These are phyloP conservation scores for Agonopterix alstromeriana DNA, from an alignment of 2,888 invertebrate genomes.

Conservation along the genomic window DNA sequence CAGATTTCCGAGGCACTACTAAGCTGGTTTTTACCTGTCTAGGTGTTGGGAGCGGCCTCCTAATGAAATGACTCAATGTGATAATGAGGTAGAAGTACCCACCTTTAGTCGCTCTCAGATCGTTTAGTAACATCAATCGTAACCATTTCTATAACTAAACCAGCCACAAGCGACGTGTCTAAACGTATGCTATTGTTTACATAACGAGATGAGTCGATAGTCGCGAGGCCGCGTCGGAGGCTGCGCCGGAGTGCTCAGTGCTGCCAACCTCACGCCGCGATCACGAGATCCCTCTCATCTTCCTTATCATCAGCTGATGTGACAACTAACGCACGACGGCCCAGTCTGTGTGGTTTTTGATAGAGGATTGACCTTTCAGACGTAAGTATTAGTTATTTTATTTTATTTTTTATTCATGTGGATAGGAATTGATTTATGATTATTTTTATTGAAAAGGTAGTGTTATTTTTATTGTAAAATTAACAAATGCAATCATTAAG, in stretches of 20 bases:
- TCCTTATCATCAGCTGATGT: conserved; percentile 70
- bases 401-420: neutral
- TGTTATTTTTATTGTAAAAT: too few species aligned
- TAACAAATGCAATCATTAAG: too few species aligned
- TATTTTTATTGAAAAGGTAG: too few species aligned
- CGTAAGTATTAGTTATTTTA: conserved; percentile 25
- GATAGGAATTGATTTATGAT: neutral
- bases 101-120: neutral
- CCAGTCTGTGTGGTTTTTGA: conserved; percentile 27
- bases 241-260: conserved; percentile 53
- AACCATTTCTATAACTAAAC: neutral
- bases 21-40: too few species aligned
- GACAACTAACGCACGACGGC: conserved; percentile 32
- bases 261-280: conserved; percentile 55
- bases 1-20: too few species aligned
- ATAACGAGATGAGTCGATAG: conserved; percentile 25
- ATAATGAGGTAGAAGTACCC: too few species aligned
- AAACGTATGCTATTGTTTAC: conserved; percentile 13
- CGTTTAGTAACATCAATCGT: neutral
- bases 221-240: conserved; percentile 45
- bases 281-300: conserved; percentile 69
- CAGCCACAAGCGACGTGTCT: too few species aligned
- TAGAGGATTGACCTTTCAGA: conserved; percentile 19
- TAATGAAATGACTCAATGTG: too few species aligned
- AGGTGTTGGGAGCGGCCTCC: too few species aligned